Evolutionary conservation across 1,140 invertebrate species (phyloP).

Genomic region (Pseudomyrmex concolor): DNA sequence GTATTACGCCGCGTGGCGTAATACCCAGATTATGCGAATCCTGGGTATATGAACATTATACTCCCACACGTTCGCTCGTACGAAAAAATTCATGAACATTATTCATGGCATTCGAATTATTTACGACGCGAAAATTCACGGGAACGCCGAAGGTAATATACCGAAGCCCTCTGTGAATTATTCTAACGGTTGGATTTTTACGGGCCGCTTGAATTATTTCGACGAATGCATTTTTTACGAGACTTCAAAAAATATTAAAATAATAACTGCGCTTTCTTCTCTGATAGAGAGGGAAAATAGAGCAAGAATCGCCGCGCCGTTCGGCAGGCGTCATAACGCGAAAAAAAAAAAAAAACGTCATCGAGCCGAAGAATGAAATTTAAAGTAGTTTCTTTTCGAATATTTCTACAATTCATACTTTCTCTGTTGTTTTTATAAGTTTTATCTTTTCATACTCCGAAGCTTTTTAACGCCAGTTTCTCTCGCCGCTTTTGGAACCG

Average conservation of each 20-base stretch:
- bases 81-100: slow-evolving; percentile 29
- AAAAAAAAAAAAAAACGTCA: no score
- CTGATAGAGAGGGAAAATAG: background rate
- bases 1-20: background rate
- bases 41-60: background rate
- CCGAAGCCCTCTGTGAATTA: background rate
- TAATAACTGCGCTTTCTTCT: background rate
- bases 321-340: no score
- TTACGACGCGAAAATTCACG: slow-evolving; percentile 14
- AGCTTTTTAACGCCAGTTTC: background rate
- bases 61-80: background rate
- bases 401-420: background rate
- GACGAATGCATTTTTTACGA: background rate
- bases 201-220: background rate
- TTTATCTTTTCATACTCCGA: background rate
- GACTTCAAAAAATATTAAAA: background rate
- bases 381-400: no score
- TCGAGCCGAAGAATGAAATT: no score
- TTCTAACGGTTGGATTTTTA: background rate
- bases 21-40: background rate
- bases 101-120: slow-evolving; percentile 24
- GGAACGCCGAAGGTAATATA: background rate
- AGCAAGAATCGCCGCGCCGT: background rate
- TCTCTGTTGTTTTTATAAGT: background rate
- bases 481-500: background rate